Evolutionary conservation across 2,888 invertebrate species (phyloP).

Genomic region (Bhutanitis thaidina): DNA sequence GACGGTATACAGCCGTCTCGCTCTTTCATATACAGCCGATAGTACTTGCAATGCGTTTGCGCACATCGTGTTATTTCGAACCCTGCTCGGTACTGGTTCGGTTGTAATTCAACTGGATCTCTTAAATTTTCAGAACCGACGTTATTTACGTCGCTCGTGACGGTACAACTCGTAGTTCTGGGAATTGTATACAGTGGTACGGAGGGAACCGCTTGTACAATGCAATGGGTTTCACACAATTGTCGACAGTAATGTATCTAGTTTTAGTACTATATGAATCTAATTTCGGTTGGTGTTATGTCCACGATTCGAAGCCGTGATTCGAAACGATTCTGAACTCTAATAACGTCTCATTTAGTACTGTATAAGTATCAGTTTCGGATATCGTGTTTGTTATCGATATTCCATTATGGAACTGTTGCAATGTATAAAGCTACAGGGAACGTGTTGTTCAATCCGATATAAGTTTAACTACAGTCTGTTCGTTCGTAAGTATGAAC

Average conservation of each 20-base stretch:
- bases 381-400: constrained; percentile 5
- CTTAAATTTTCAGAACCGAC: constrained; percentile 39
- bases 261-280: constrained; percentile 20
- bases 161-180: constrained; percentile 62
- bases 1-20: background rate
- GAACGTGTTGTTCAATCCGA: constrained; percentile 34
- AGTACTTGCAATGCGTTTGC: constrained; percentile 7
- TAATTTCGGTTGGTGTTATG: constrained; percentile 21
- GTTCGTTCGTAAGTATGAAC: constrained; percentile 32
- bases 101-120: constrained; percentile 28
- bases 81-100: constrained; percentile 30
- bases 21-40: background rate
- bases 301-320: background rate
- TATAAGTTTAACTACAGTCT: constrained; percentile 35
- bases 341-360: background rate
- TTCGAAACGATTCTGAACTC: constrained; percentile 4
- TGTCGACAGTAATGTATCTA: constrained; percentile 21
- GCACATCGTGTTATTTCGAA: constrained; percentile 28
- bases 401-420: constrained; percentile 26
- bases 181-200: constrained; percentile 58
- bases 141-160: constrained; percentile 75
- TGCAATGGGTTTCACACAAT: constrained; percentile 17
- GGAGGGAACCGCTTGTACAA: constrained; percentile 45
- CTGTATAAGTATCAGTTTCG: constrained; percentile 15
- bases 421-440: constrained; percentile 52